A percentile compares a stretch with the other conserved stretches of the same genome.
These are phyloP conservation scores for Bugula neritina DNA, from an alignment of 2,888 invertebrate species.

Conservation along the genomic window DNA sequence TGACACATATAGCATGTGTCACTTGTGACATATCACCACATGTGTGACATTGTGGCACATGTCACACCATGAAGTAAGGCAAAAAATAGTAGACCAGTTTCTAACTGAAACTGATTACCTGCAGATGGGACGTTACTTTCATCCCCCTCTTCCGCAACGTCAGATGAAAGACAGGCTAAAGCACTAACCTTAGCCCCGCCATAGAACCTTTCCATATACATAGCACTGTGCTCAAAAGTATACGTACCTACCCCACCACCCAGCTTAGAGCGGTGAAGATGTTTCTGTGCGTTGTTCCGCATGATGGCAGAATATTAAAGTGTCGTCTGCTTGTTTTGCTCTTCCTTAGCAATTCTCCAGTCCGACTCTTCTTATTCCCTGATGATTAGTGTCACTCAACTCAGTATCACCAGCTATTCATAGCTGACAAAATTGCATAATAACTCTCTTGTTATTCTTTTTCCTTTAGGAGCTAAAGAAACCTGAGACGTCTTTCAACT, in stretches of 20 bases:
- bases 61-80: too few relatives aligned
- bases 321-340: neutral
- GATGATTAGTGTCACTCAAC: too few relatives aligned
- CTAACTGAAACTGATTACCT: neutral
- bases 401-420: too few relatives aligned
- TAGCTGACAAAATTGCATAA: too few relatives aligned
- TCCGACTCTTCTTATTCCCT: neutral
- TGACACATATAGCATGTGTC: too few relatives aligned
- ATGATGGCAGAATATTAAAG: neutral
- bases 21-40: too few relatives aligned
- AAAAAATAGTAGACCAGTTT: too few relatives aligned
- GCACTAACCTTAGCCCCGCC: conserved; percentile 1
- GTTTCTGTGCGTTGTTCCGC: conserved; percentile 24
- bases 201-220: conserved; percentile 23
- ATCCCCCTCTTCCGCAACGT: neutral
- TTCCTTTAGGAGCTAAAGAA: too few relatives aligned
- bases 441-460: too few relatives aligned
- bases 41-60: too few relatives aligned
- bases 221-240: conserved; percentile 17
- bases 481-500: too few relatives aligned
- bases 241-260: conserved; percentile 21
- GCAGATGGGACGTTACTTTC: neutral
- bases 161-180: neutral
- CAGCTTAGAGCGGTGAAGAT: neutral
- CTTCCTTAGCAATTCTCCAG: too few relatives aligned